Evolutionary conservation across 1,140 invertebrate species (phyloP).

Genomic region (Drosophila nigrodunni): DNA sequence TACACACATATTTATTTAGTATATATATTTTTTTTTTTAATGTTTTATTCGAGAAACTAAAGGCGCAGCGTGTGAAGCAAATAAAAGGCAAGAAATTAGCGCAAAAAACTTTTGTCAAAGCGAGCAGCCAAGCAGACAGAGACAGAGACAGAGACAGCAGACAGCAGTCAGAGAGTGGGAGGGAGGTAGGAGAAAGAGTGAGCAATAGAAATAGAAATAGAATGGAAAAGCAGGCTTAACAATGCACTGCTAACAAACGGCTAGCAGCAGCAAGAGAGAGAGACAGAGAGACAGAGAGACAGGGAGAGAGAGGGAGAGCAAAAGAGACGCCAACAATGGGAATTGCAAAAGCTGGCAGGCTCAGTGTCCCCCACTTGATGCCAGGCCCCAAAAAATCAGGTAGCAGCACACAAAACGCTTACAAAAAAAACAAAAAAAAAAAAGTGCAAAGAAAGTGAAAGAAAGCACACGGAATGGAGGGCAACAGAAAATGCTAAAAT

Average conservation of each 20-base stretch:
- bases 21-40: slow-evolving; percentile 33
- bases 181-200: not conserved
- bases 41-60: slow-evolving; percentile 41
- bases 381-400: slow-evolving; percentile 9
- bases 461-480: not conserved
- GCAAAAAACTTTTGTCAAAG: slow-evolving; percentile 66
- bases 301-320: not conserved
- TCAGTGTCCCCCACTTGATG: slow-evolving; percentile 8
- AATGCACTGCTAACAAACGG: slow-evolving; percentile 44
- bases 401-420: slow-evolving; percentile 18
- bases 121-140: slow-evolving; percentile 24
- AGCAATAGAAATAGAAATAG: slow-evolving; percentile 17
- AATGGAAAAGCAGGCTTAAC: slow-evolving; percentile 20
- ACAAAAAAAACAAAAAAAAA: too few species aligned
- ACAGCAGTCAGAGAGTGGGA: not conserved
- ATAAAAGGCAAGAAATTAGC: slow-evolving; percentile 71
- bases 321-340: not conserved
- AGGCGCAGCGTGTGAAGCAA: slow-evolving; percentile 54
- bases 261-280: slow-evolving; percentile 31
- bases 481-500: too few species aligned
- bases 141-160: not conserved
- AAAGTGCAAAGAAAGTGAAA: too few species aligned
- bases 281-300: not conserved
- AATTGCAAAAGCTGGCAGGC: slow-evolving; percentile 6
- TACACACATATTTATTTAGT: not conserved